A percentile compares a stretch with the other conserved stretches of the same genome.
These are phyloP conservation scores for Trididemnum miniatum DNA, from an alignment of 23 tunicate genomes.

Conservation along the genomic window DNA sequence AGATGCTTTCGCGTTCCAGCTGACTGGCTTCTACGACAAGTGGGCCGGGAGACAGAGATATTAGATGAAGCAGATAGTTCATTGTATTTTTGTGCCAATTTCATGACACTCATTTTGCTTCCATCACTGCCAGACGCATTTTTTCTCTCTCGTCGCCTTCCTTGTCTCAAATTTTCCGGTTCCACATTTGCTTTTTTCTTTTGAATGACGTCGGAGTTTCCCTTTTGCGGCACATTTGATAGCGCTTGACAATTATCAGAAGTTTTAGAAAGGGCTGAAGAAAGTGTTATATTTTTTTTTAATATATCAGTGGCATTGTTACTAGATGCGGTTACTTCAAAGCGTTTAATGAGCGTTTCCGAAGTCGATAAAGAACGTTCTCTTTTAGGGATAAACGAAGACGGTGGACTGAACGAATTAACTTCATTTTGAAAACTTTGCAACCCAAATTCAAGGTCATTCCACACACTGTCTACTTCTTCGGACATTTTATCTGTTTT, in stretches of 20 bases:
- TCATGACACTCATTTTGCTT: not conserved
- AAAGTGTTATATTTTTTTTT: too few species aligned
- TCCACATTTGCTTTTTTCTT: not conserved
- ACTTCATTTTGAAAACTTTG: too few species aligned
- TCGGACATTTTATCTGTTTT: constrained; percentile 24
- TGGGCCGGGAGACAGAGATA: not conserved
- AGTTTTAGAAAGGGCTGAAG: too few species aligned
- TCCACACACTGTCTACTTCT: constrained; percentile 25
- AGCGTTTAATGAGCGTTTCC: too few species aligned
- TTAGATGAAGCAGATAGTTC: not conserved
- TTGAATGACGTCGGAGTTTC: not conserved
- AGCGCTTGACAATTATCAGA: not conserved
- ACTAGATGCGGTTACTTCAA: too few species aligned
- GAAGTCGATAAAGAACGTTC: too few species aligned
- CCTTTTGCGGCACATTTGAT: not conserved
- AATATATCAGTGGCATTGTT: too few species aligned
- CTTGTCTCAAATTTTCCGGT: not conserved
- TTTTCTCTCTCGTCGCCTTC: not conserved
- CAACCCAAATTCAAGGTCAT: constrained; percentile 12
- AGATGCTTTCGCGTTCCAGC: constrained; percentile 17
- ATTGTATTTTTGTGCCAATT: constrained; percentile 20
- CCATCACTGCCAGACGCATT: not conserved
- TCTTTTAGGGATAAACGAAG: too few species aligned
- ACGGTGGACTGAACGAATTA: too few species aligned
- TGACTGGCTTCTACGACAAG: constrained; percentile 9